These are phyloP conservation scores for Arnoldichthys spilopterus DNA, from an alignment of 2,797 vertebrate species.

Conservation along the genomic window DNA sequence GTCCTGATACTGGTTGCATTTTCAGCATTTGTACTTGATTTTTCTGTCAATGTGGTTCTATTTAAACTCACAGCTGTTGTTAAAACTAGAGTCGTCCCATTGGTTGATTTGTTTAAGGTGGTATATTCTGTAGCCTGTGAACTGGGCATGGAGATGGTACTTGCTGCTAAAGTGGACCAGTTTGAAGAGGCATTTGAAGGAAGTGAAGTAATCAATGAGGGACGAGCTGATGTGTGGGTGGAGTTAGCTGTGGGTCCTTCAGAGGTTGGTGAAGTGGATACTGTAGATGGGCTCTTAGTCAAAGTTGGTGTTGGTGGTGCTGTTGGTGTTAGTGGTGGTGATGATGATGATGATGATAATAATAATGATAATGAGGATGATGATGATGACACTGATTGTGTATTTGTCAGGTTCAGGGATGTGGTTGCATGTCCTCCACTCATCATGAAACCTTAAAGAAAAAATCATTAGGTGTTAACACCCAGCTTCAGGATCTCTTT, in stretches of 20 bases:
- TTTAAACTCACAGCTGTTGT: neutral
- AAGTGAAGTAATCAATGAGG: neutral
- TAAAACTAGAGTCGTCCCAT: neutral
- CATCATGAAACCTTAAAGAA: conserved; percentile 32
- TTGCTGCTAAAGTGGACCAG: neutral
- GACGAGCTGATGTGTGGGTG: neutral
- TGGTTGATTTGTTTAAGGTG: neutral
- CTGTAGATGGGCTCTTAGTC: neutral
- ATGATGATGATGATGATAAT: neutral
- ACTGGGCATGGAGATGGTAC: neutral
- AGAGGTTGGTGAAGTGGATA: neutral
- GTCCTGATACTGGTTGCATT: neutral
- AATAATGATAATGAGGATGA: neutral
- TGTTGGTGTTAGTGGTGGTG: neutral
- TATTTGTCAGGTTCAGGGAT: no score
- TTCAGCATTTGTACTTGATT: neutral
- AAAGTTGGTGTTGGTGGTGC: neutral
- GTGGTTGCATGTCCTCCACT: neutral
- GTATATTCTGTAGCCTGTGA: neutral
- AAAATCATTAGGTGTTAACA: neutral
- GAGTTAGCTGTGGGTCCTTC: neutral
- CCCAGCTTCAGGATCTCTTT: neutral
- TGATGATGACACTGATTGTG: neutral
- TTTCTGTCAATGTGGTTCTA: neutral
- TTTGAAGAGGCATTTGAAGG: neutral